Conservation (phyloP, 2,797 vertebrate genomes). For the Todus mexicanus region DNA sequence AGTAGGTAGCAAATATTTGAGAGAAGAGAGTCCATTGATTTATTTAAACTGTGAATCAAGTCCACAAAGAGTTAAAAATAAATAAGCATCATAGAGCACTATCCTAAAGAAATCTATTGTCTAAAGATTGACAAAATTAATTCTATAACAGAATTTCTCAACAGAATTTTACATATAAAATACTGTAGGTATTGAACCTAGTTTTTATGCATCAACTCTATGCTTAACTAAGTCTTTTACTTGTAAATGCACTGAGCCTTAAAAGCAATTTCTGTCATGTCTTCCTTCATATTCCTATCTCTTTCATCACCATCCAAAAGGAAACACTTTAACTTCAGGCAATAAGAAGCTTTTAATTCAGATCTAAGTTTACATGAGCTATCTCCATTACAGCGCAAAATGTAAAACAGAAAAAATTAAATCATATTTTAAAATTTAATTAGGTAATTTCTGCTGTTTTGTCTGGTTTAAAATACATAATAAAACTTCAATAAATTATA, state of each 20-base stretch:
- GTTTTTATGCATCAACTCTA: background rate
- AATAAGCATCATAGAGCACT: background rate
- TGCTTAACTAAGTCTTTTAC: conserved; percentile 1
- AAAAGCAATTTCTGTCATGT: conserved; percentile 51
- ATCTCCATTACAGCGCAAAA: conserved; percentile 39
- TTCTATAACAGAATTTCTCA: conserved; percentile 13
- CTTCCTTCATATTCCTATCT: conserved; percentile 2
- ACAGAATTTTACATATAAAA: background rate
- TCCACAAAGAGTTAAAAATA: conserved; percentile 14
- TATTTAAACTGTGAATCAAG: background rate
- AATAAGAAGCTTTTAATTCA: conserved; percentile 62
- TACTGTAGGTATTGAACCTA: background rate
- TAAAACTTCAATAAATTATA: conserved; percentile 68
- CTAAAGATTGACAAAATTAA: background rate
- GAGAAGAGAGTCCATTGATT: background rate
- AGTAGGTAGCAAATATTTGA: background rate
- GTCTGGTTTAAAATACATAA: conserved; percentile 61
- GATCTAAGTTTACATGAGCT: conserved; percentile 56
- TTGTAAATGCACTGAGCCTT: conserved; percentile 26
- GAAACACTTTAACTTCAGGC: conserved; percentile 47
- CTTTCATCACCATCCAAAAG: conserved; percentile 39
- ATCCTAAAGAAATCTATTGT: background rate
- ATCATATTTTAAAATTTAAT: conserved; percentile 65
- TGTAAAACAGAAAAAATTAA: conserved; percentile 35
- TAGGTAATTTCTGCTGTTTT: conserved; percentile 58